Conservation (phyloP, 2,888 invertebrate genomes). For the Lysandra coridon region DNA sequence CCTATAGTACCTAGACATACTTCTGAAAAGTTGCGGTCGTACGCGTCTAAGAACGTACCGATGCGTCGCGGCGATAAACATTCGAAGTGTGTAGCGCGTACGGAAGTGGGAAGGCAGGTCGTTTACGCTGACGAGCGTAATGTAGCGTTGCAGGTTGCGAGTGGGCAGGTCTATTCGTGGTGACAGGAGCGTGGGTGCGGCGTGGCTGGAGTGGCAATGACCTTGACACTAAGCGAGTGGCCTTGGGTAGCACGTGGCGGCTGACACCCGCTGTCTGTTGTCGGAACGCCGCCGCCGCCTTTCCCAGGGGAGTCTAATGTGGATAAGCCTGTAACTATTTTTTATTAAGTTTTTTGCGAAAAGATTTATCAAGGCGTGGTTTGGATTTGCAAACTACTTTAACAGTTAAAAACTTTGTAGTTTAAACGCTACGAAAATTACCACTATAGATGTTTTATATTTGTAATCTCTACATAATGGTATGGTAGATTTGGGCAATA, state of each 20-base stretch:
- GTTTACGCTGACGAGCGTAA: conserved; percentile 42
- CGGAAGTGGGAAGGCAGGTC: conserved; percentile 19
- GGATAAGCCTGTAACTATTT: conserved; percentile 61
- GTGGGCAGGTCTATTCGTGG: conserved; percentile 79
- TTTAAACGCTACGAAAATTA: neutral
- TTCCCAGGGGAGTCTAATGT: conserved; percentile 78
- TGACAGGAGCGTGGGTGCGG: conserved; percentile 79
- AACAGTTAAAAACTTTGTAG: neutral
- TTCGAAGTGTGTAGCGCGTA: neutral
- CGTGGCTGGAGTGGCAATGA: conserved; percentile 80
- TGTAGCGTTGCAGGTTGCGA: conserved; percentile 62
- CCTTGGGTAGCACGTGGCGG: conserved; percentile 81
- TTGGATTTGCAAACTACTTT: neutral
- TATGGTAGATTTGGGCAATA: too few relatives aligned
- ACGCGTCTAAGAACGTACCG: neutral
- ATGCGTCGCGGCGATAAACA: neutral
- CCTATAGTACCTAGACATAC: neutral
- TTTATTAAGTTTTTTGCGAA: neutral
- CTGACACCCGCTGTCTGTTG: conserved; percentile 80
- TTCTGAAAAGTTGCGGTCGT: neutral
- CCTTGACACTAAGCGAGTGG: conserved; percentile 81
- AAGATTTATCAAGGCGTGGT: neutral
- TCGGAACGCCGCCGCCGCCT: conserved; percentile 79
- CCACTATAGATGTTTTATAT: too few relatives aligned
- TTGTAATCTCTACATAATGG: too few relatives aligned